A percentile compares a stretch with the other conserved stretches of the same genome.
phyloP scores from a whole-genome alignment of 1,140 invertebrate genomes.

The Ostrea denselamellosa region DNA sequence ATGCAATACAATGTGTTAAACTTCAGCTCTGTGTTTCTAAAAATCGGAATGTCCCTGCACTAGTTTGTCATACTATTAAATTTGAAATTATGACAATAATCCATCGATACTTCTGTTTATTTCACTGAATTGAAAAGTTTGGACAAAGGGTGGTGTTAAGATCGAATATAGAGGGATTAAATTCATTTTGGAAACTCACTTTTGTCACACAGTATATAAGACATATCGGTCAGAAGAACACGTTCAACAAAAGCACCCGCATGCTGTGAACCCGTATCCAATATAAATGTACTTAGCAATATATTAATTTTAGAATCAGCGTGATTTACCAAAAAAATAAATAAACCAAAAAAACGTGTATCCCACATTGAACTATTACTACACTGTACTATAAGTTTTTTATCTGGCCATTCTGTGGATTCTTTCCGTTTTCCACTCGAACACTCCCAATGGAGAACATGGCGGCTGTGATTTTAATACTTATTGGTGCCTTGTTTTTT shows the following conservation, averaged over 20 bases:
- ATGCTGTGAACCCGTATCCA: neutral
- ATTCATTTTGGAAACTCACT: too few relatives aligned
- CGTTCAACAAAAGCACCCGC: neutral
- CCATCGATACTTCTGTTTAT: too few relatives aligned
- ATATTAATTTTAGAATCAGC: neutral
- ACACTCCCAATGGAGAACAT: slow-evolving; percentile 7
- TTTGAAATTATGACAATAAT: too few relatives aligned
- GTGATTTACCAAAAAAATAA: neutral
- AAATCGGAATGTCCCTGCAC: too few relatives aligned
- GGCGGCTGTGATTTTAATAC: neutral
- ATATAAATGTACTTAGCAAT: neutral
- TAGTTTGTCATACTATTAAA: too few relatives aligned
- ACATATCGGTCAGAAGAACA: too few relatives aligned
- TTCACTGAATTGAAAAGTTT: too few relatives aligned
- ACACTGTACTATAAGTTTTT: neutral
- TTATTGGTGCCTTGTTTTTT: neutral
- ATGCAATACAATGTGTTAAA: too few relatives aligned
- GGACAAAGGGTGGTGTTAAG: too few relatives aligned
- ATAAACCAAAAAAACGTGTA: neutral
- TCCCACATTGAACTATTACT: neutral
- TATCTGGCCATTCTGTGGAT: neutral
- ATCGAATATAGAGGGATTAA: too few relatives aligned
- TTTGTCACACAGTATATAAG: too few relatives aligned
- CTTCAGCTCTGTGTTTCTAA: too few relatives aligned
- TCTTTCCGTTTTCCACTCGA: neutral